phyloP scores from a whole-genome alignment of 2,113 vertebrate genomes.

The Cyphomyrus plagiostoma region DNA sequence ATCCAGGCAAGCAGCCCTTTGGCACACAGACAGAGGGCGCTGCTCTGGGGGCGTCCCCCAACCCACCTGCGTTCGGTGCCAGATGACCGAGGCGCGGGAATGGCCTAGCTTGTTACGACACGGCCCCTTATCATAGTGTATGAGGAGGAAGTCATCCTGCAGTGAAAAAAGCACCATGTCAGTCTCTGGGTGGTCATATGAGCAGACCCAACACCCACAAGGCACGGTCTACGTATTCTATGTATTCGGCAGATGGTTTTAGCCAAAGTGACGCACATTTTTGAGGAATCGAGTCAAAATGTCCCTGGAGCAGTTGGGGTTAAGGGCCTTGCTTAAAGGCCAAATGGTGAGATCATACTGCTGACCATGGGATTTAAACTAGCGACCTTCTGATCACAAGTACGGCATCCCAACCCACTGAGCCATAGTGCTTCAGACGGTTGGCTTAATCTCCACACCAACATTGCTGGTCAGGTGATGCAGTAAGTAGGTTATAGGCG shows the following conservation, averaged over 20 bases:
- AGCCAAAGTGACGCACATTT: neutral
- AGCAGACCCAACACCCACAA: neutral
- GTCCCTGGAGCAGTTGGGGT: neutral
- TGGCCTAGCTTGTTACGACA: constrained; percentile 82
- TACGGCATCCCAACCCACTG: neutral
- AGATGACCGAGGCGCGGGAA: constrained; percentile 80
- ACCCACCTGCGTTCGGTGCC: constrained; percentile 80
- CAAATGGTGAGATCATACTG: neutral
- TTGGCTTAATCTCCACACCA: neutral
- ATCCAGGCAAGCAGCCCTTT: neutral
- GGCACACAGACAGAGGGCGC: neutral
- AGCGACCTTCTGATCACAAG: neutral
- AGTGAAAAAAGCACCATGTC: neutral
- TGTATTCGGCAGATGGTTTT: neutral
- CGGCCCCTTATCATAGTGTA: constrained; percentile 81
- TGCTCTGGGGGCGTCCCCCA: neutral
- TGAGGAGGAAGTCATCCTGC: constrained; percentile 80
- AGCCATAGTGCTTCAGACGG: neutral
- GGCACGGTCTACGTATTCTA: neutral
- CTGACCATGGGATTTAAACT: neutral
- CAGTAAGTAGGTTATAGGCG: neutral
- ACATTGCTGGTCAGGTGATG: neutral
- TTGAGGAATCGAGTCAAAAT: neutral
- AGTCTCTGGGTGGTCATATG: neutral
- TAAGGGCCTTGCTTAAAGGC: neutral